phyloP scores from a whole-genome alignment of 2,888 invertebrate genomes.

The Parochlus steinenii region DNA sequence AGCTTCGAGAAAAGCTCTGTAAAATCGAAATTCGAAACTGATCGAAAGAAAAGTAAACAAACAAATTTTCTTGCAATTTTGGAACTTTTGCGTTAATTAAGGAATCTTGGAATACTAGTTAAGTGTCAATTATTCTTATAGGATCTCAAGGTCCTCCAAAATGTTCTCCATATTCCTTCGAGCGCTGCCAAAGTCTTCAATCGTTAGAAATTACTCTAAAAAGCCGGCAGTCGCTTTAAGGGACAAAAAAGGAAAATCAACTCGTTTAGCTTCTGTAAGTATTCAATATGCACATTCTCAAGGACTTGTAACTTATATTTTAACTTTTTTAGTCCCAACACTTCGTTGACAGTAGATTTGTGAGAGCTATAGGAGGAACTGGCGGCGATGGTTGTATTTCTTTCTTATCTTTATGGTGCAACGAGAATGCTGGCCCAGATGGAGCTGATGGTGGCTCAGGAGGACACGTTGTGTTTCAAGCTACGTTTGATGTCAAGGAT shows the following conservation, averaged over 20 bases:
- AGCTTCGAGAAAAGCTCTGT: no score
- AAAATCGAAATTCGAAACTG: no score
- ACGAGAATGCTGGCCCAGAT: slow-evolving; percentile 84
- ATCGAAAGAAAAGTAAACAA: no score
- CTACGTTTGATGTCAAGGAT: slow-evolving; percentile 48
- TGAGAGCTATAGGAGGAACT: slow-evolving; percentile 60
- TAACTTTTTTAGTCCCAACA: slow-evolving; percentile 32
- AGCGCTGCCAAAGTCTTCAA: neutral
- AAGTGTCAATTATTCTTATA: no score
- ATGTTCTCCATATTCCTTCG: slow-evolving; percentile 6
- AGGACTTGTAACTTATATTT: slow-evolving; percentile 2
- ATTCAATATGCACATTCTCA: slow-evolving; percentile 2
- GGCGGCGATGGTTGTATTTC: slow-evolving; percentile 90
- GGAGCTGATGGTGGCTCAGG: slow-evolving; percentile 93
- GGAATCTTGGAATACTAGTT: no score
- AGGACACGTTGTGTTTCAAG: slow-evolving; percentile 80
- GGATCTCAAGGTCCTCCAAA: no score
- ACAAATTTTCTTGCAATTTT: no score
- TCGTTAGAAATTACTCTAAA: slow-evolving; percentile 10
- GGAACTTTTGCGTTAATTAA: no score
- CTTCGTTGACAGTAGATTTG: slow-evolving; percentile 54
- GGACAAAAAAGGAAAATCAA: slow-evolving; percentile 5
- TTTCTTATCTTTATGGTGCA: slow-evolving; percentile 63
- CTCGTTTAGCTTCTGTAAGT: slow-evolving; percentile 2
- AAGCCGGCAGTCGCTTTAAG: slow-evolving; percentile 17